Conservation (phyloP, 1,140 invertebrate species). For the Choristoneura fumiferana region DNA sequence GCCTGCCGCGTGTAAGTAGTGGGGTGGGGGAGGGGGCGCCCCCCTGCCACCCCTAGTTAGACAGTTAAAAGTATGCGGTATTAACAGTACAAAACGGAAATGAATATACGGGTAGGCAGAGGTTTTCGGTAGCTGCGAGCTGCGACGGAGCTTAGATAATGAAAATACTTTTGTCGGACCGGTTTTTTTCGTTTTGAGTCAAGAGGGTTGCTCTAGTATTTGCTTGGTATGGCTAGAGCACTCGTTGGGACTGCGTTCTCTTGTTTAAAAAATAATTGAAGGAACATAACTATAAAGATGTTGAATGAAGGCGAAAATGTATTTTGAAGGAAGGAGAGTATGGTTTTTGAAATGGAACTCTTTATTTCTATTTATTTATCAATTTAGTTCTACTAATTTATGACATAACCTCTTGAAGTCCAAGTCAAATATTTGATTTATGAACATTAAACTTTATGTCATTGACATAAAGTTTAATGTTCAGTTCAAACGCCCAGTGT, state of each 20-base stretch:
- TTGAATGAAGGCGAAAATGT: too few species aligned
- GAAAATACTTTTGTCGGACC: slow-evolving; percentile 56
- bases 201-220: slow-evolving; percentile 22
- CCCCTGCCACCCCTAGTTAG: slow-evolving; percentile 39
- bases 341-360: too few species aligned
- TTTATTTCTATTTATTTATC: too few species aligned
- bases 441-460: too few species aligned
- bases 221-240: slow-evolving; percentile 2
- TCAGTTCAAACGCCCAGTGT: too few species aligned
- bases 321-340: too few species aligned
- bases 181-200: slow-evolving; percentile 57
- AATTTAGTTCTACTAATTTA: too few species aligned
- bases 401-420: too few species aligned
- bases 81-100: slow-evolving; percentile 71
- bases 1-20: slow-evolving; percentile 76
- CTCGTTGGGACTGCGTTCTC: slow-evolving; percentile 1
- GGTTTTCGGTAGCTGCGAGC: slow-evolving; percentile 62
- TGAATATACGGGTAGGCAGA: slow-evolving; percentile 71
- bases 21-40: slow-evolving; percentile 33
- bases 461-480: too few species aligned
- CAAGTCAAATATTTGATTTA: too few species aligned
- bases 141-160: slow-evolving; percentile 63
- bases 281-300: too few species aligned
- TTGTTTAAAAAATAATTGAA: too few species aligned
- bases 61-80: slow-evolving; percentile 77